Percentiles rank a stretch among this genome's conserved stretches.
Conservation (phyloP, 2,113 vertebrate genomes). For the Myotis davidii region DNA sequence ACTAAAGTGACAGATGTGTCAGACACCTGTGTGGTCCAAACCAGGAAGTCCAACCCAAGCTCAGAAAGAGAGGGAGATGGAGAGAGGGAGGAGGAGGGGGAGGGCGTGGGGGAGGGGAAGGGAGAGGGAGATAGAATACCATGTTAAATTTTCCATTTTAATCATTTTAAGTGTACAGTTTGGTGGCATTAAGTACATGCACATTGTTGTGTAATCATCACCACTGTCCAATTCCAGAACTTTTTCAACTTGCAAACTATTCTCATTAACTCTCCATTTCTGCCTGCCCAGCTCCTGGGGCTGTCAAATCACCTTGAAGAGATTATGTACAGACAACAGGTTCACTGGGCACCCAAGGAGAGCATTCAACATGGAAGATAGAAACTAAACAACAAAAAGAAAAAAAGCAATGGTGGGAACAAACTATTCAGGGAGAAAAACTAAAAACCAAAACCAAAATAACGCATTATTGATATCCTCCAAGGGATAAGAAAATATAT, state of each 20-base stretch:
- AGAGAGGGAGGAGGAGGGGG: not conserved
- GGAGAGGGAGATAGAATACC: not conserved
- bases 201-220: no score
- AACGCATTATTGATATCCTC: slow-evolving; percentile 9
- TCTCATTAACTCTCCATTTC: not conserved
- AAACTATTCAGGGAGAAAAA: not conserved
- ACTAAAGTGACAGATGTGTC: not conserved
- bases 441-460: slow-evolving; percentile 38
- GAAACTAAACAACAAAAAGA: not conserved
- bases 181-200: not conserved
- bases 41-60: not conserved
- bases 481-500: slow-evolving; percentile 10
- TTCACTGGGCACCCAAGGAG: not conserved
- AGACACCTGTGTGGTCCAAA: not conserved
- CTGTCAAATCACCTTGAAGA: not conserved
- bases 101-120: not conserved
- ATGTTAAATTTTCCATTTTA: not conserved
- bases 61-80: not conserved
- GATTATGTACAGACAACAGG: not conserved
- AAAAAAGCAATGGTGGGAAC: not conserved
- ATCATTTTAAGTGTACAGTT: not conserved
- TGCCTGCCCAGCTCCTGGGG: not conserved
- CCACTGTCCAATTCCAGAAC: not conserved
- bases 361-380: not conserved
- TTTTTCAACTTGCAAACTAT: not conserved